Percentiles rank a stretch among this genome's conserved stretches.
These are phyloP conservation scores for Ceraclea dissimilis DNA, from an alignment of 2,888 invertebrate species.

Conservation along the genomic window DNA sequence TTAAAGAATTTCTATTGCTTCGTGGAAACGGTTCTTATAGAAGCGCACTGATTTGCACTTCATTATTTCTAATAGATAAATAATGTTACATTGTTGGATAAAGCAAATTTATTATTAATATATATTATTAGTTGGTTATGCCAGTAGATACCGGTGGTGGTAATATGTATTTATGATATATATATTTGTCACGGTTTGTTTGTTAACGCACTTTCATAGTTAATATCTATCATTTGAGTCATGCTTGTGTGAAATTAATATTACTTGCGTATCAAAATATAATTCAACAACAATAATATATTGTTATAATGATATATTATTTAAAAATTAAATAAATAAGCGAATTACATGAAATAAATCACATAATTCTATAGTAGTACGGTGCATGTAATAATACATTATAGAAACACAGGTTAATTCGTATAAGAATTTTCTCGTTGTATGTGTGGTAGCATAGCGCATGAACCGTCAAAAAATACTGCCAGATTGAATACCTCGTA, in stretches of 20 bases:
- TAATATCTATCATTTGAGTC: background rate
- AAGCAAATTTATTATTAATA: background rate
- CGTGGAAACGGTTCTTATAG: no score
- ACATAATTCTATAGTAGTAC: no score
- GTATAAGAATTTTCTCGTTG: no score
- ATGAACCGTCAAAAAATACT: no score
- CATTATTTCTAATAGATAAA: background rate
- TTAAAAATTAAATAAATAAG: background rate
- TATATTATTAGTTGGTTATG: background rate
- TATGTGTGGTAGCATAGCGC: no score
- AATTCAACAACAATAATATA: background rate
- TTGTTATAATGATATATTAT: background rate
- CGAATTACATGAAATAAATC: no score
- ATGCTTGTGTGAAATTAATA: slow-evolving; percentile 2
- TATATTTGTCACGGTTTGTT: slow-evolving; percentile 2
- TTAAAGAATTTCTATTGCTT: no score
- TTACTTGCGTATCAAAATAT: background rate
- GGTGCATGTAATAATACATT: no score
- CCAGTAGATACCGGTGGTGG: background rate
- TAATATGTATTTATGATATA: background rate
- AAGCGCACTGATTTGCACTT: background rate
- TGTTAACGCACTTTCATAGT: slow-evolving; percentile 1
- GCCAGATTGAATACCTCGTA: no score
- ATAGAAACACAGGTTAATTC: no score
- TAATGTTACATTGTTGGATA: background rate